A percentile compares a stretch with the other conserved stretches of the same genome.
Evolutionary conservation across 2,113 vertebrate genomes (phyloP).

Genomic region (Dasypus novemcinctus): DNA sequence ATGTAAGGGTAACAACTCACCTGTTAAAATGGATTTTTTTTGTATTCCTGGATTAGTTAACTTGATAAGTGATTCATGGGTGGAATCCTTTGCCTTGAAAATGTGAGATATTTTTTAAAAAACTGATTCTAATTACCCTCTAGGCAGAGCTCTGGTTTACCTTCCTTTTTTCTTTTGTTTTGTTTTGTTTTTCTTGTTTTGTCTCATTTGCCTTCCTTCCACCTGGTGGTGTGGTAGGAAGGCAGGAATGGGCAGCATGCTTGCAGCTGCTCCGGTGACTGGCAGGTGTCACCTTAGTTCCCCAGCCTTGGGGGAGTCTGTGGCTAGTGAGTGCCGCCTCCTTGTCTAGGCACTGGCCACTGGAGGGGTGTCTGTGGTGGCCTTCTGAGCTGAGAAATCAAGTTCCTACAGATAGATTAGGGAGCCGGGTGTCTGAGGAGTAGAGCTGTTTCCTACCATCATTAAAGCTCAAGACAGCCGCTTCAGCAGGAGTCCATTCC

Average conservation of each 20-base stretch:
- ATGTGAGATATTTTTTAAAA: background rate
- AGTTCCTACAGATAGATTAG: background rate
- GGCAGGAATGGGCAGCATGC: background rate
- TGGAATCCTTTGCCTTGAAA: background rate
- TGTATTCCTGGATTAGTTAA: background rate
- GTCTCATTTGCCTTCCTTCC: accelerated
- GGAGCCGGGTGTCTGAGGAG: background rate
- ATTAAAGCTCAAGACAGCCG: background rate
- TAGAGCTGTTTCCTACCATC: background rate
- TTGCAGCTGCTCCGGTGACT: accelerated
- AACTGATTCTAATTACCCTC: too few relatives aligned
- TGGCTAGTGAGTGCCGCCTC: accelerated
- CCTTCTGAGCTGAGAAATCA: background rate
- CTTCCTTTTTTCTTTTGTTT: background rate
- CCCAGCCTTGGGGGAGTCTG: background rate
- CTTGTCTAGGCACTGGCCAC: accelerated
- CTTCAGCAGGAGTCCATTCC: background rate
- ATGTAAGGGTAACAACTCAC: background rate
- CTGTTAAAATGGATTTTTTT: background rate
- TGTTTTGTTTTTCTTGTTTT: too few relatives aligned
- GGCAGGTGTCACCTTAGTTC: too few relatives aligned
- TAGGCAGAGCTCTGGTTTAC: background rate
- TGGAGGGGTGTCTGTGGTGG: background rate
- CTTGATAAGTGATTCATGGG: background rate
- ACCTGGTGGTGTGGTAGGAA: background rate